Evolutionary conservation across 2,113 vertebrate genomes (phyloP).

Genomic region (Damaliscus lunatus): DNA sequence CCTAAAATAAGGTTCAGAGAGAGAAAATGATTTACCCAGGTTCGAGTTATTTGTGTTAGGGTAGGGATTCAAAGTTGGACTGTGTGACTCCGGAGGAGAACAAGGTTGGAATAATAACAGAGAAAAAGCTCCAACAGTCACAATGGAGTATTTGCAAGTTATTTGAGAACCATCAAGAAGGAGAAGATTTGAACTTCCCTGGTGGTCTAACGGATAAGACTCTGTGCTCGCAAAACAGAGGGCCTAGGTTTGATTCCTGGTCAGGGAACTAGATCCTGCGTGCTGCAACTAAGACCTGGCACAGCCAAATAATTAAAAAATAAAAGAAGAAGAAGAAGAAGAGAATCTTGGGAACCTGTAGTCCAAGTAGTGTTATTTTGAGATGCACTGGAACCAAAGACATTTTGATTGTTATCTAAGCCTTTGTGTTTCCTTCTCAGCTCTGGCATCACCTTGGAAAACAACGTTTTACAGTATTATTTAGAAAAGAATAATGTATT

Average conservation of each 20-base stretch:
- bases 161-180: not conserved
- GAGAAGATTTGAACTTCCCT: not conserved
- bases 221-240: not conserved
- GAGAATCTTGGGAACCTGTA: not conserved
- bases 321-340: not conserved
- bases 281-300: not conserved
- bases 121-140: not conserved
- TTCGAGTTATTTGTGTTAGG: not conserved
- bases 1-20: not conserved
- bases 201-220: not conserved
- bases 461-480: not conserved
- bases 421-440: not conserved
- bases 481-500: not conserved
- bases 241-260: no score
- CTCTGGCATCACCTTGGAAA: not conserved
- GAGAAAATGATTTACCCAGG: not conserved
- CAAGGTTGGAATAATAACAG: not conserved
- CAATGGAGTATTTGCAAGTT: not conserved
- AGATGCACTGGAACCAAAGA: not conserved
- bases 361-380: not conserved
- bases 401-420: not conserved
- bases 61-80: not conserved
- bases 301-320: not conserved
- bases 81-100: not conserved
- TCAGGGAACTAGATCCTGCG: not conserved